Percentiles rank a stretch among this genome's conserved stretches.
These are phyloP conservation scores for Xenentodon cancila DNA, from an alignment of 2,797 vertebrate species.

Conservation along the genomic window DNA sequence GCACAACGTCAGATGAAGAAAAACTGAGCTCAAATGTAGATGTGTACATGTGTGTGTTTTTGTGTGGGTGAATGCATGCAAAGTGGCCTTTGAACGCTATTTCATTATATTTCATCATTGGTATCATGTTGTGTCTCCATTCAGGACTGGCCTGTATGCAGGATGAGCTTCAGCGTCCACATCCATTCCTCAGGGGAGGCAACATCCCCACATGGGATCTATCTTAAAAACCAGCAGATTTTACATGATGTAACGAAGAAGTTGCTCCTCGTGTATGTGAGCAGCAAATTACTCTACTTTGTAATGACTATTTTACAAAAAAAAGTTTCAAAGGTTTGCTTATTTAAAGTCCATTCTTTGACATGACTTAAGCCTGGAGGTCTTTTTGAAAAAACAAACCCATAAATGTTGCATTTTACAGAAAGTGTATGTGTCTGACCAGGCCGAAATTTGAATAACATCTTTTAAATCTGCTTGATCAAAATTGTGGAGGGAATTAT, in stretches of 20 bases:
- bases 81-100: slow-evolving; percentile 43
- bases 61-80: slow-evolving; percentile 20
- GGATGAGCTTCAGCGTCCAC: slow-evolving; percentile 39
- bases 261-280: background rate
- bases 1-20: slow-evolving; percentile 19
- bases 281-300: background rate
- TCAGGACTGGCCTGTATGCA: slow-evolving; percentile 62
- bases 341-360: no score
- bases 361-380: no score
- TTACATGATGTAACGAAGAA: no score
- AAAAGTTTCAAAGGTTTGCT: no score
- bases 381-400: no score
- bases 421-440: no score
- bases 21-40: slow-evolving; percentile 7
- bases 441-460: no score
- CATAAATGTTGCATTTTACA: no score
- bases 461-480: no score
- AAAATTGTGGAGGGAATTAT: no score
- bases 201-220: background rate
- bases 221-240: background rate
- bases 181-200: slow-evolving; percentile 28
- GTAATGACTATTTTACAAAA: no score
- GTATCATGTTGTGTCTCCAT: slow-evolving; percentile 48
- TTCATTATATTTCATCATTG: slow-evolving; percentile 82
- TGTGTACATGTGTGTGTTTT: slow-evolving; percentile 3